These are phyloP conservation scores for Stegodyphus mimosarum DNA, from an alignment of 1,140 invertebrate genomes.

Conservation along the genomic window DNA sequence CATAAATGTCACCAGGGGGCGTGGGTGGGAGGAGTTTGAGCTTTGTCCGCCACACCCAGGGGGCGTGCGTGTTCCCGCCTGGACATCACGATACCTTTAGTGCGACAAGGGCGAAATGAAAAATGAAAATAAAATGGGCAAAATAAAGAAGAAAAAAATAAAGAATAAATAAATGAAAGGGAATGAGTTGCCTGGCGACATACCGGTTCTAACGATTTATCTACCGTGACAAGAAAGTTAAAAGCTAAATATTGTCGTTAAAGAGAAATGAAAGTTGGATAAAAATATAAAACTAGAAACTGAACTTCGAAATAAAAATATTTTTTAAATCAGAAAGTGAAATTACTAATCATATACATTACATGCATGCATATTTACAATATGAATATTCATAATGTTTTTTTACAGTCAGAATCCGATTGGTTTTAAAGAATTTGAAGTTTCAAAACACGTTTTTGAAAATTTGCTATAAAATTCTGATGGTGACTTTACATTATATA, in stretches of 20 bases:
- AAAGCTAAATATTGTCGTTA: conserved; percentile 7
- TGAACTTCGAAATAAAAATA: too few species aligned
- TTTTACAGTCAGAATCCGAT: too few species aligned
- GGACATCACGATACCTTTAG: conserved; percentile 28
- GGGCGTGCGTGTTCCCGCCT: conserved; percentile 35
- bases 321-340: too few species aligned
- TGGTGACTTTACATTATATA: too few species aligned
- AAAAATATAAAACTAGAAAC: too few species aligned
- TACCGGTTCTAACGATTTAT: conserved; percentile 8
- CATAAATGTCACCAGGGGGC: conserved; percentile 55
- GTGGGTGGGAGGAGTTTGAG: conserved; percentile 32
- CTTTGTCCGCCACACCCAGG: conserved; percentile 52
- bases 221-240: conserved; percentile 29
- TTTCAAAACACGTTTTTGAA: too few species aligned
- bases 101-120: background rate
- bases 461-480: too few species aligned
- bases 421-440: too few species aligned
- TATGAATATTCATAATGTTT: too few species aligned
- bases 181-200: conserved; percentile 28
- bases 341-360: too few species aligned
- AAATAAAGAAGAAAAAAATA: background rate
- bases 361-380: too few species aligned
- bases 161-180: background rate
- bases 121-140: conserved; percentile 19
- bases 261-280: background rate